Conservation (phyloP, 2,797 vertebrate species). For the Hydrolagus colliei region DNA sequence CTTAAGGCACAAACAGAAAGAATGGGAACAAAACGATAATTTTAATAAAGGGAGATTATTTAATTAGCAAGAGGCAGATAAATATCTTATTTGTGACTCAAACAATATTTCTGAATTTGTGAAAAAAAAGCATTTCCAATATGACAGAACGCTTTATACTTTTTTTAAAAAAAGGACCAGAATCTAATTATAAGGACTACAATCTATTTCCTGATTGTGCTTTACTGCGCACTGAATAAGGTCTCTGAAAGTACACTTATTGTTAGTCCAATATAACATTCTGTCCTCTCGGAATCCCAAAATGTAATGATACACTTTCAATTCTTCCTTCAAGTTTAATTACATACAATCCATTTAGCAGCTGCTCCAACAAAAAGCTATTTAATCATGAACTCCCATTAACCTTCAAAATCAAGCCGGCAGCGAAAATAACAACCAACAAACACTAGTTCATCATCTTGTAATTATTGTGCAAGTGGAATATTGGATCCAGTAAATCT, state of each 20-base stretch:
- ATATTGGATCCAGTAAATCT: slow-evolving; percentile 40
- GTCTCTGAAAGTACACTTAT: not conserved
- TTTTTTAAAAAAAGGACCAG: too few relatives aligned
- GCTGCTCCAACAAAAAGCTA: slow-evolving; percentile 37
- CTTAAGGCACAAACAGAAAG: not conserved
- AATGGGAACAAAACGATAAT: too few relatives aligned
- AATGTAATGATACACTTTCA: not conserved
- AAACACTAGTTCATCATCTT: slow-evolving; percentile 2
- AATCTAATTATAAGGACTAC: too few relatives aligned
- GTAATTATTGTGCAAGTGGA: slow-evolving; percentile 39
- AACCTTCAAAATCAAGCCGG: slow-evolving; percentile 35
- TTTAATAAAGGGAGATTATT: too few relatives aligned
- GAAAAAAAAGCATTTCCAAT: not conserved
- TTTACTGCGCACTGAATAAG: not conserved
- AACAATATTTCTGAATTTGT: not conserved
- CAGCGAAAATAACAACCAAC: slow-evolving; percentile 39
- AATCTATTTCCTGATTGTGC: not conserved
- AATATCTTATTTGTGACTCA: not conserved
- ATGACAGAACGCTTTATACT: not conserved
- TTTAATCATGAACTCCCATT: slow-evolving; percentile 26
- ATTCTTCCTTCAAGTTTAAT: slow-evolving; percentile 35
- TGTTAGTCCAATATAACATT: not conserved
- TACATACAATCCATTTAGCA: slow-evolving; percentile 40
- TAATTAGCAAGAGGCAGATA: too few relatives aligned
- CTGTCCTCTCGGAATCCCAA: not conserved